Percentiles rank a stretch among this genome's conserved stretches.
Conservation (phyloP, 1,140 invertebrate species). For the Varroa destructor region DNA sequence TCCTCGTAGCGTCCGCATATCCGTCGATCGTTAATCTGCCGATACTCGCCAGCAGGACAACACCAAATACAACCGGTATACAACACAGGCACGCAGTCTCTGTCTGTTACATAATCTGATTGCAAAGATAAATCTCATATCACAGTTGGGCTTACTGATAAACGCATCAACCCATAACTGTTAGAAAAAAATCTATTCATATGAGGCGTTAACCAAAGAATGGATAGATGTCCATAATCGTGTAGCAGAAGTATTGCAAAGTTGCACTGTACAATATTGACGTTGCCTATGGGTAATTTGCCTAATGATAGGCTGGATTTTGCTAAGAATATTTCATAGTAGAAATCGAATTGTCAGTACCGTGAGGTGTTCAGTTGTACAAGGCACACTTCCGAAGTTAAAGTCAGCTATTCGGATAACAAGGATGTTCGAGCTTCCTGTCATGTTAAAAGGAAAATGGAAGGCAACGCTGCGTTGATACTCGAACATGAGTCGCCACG, state of each 20-base stretch:
- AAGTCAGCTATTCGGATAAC: slow-evolving; percentile 18
- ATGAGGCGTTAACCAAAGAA: too few relatives aligned
- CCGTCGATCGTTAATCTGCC: slow-evolving; percentile 16
- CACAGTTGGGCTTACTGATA: too few relatives aligned
- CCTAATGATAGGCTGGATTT: too few relatives aligned
- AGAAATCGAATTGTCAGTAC: neutral
- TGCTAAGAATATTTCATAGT: too few relatives aligned
- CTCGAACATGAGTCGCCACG: slow-evolving; percentile 15
- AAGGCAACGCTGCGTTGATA: slow-evolving; percentile 24
- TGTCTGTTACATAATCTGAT: too few relatives aligned
- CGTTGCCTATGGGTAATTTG: too few relatives aligned
- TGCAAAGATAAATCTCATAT: too few relatives aligned
- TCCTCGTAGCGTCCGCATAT: slow-evolving; percentile 18
- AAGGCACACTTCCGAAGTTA: slow-evolving; percentile 19
- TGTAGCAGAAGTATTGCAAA: too few relatives aligned
- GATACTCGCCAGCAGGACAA: neutral
- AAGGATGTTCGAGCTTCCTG: slow-evolving; percentile 6
- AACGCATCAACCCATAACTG: too few relatives aligned
- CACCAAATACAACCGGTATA: neutral
- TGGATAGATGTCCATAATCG: too few relatives aligned
- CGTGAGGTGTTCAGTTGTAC: slow-evolving; percentile 20
- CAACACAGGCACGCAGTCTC: neutral
- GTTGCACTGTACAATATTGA: too few relatives aligned
- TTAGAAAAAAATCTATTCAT: too few relatives aligned
- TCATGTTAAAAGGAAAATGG: slow-evolving; percentile 26